These are phyloP conservation scores for Drosophila setifemur DNA, from an alignment of 1,140 invertebrate genomes.

Conservation along the genomic window DNA sequence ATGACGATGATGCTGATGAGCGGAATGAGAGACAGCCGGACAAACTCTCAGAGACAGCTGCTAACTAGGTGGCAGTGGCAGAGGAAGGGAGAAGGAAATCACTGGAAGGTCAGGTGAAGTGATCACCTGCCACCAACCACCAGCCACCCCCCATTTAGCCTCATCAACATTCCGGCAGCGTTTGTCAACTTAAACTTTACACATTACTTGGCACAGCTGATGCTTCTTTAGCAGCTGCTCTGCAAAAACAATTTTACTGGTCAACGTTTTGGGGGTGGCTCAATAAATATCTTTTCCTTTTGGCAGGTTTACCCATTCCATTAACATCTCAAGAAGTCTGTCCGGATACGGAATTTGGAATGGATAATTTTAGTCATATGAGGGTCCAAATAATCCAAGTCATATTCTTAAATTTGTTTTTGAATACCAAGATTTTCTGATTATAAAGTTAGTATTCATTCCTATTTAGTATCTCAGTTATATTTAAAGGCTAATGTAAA, in stretches of 20 bases:
- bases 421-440: too few species aligned
- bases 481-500: too few species aligned
- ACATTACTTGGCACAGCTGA: constrained; percentile 35
- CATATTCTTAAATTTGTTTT: too few species aligned
- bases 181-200: constrained; percentile 37
- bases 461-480: too few species aligned
- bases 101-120: constrained; percentile 32
- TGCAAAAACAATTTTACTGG: not conserved
- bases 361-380: too few species aligned
- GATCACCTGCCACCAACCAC: constrained; percentile 17
- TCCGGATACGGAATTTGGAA: too few species aligned
- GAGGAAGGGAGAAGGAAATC: not conserved
- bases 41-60: constrained; percentile 30
- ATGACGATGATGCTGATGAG: constrained; percentile 38
- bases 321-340: too few species aligned
- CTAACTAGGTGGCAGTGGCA: constrained; percentile 24
- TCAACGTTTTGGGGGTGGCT: constrained; percentile 5
- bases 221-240: constrained; percentile 1
- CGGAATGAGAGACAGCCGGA: constrained; percentile 20
- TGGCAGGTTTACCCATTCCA: too few species aligned
- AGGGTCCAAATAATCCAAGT: too few species aligned
- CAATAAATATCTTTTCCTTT: not conserved
- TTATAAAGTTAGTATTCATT: too few species aligned
- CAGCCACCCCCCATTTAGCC: not conserved
- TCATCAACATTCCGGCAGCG: constrained; percentile 24